Evolutionary conservation across 2,797 vertebrate species (phyloP), one percentile per base, ranked within the genome.

Genomic region (Catostomus latipinnis): DNA sequence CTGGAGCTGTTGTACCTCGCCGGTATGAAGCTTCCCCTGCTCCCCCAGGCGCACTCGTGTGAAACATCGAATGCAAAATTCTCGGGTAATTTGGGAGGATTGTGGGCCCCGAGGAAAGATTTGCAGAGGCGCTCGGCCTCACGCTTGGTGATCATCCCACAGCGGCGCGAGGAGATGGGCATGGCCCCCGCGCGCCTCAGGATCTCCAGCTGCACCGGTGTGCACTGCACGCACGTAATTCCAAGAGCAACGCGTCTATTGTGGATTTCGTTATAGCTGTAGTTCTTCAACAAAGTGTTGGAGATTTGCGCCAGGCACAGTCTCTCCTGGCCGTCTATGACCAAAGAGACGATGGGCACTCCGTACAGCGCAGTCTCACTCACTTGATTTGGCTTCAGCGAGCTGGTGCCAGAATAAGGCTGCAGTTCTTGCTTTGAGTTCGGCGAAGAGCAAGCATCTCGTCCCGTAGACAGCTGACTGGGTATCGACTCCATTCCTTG

Each of bases 321-420:
- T 63, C 96, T 92, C 91, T 99, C 97, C 91, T 95, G 96, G 1
- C 97, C 96, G 92, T 98, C 97, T 87, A 99, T 98, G 74, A 98
- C 96, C 91, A 99, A 91, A 8, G 92, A 97, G 49, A 98, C 97
- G 90, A 99, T 98, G 87, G 96, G 96, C 61, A 98, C 95, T 74
- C 97, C 97, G 89, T 99, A 98, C 88, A 99, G 91, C 16, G 94
- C 95, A 61, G 96, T 96, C 93, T 99, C 96, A 52, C 97, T 97
- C 91, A 98, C 97, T 89, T 97, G 96, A 92, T 99, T 99, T 45
- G 97, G 96, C 84, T 98, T 98, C 83, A 98, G 94, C 83, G 95
- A 91, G 88, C 91, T 92, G 90, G 94, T 88, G 82, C 93, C 89
- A 48, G 96, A 92, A 89, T 96, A 96, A 73, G 94, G 93, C 89